Evolutionary conservation across 64 coral and sea anemone genomes (phyloP).

Genomic region (Montipora capricornis): DNA sequence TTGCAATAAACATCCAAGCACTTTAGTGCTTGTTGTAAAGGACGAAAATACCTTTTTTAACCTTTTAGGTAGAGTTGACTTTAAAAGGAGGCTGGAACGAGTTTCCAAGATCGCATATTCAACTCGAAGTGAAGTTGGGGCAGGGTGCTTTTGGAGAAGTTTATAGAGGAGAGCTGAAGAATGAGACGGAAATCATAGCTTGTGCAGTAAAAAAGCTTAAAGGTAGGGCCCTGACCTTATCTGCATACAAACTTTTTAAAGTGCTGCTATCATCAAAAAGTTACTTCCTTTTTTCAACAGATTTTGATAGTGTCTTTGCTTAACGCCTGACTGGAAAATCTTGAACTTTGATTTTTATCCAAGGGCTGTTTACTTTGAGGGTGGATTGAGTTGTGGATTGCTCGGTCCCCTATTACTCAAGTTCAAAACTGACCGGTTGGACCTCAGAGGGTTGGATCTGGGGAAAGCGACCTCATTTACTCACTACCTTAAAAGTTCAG

Average conservation of each 20-base stretch:
- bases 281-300: no score
- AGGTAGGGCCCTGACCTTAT: background rate
- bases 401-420: no score
- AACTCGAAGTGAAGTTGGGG: background rate
- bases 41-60: background rate
- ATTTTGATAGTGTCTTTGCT: no score
- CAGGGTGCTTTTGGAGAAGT: slow-evolving; percentile 38
- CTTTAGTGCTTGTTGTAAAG: background rate
- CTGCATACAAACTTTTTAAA: background rate
- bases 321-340: no score
- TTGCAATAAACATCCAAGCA: no score
- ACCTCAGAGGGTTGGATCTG: no score
- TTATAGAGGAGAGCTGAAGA: background rate
- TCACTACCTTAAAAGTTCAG: no score
- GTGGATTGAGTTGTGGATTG: background rate
- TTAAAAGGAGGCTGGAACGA: background rate
- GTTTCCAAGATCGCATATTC: background rate
- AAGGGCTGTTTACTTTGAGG: background rate
- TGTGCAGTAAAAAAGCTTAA: slow-evolving; percentile 55
- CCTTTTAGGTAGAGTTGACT: background rate
- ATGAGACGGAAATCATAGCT: background rate
- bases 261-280: no score
- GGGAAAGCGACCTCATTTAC: no score
- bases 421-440: no score
- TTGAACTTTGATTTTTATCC: background rate